Evolutionary conservation across 2,888 invertebrate species (phyloP).

Genomic region (Chrysopilus asiliformis): DNA sequence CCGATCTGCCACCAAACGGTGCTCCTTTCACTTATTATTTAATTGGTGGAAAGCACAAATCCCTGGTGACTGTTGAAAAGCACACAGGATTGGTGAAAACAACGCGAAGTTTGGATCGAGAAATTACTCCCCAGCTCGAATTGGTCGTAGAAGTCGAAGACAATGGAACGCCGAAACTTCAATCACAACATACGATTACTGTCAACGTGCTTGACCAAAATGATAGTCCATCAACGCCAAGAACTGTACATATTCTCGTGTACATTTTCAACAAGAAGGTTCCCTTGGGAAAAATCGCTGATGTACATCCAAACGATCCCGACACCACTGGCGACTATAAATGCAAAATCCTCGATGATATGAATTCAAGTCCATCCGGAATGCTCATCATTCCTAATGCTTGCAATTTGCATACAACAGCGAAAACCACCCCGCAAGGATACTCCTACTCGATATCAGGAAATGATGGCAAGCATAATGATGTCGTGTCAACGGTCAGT

Average conservation of each 20-base stretch:
- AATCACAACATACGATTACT: slow-evolving; percentile 61
- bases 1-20: slow-evolving; percentile 79
- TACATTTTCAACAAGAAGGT: slow-evolving; percentile 63
- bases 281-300: slow-evolving; percentile 72
- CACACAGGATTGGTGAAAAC: slow-evolving; percentile 71
- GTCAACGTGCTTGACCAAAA: slow-evolving; percentile 76
- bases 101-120: slow-evolving; percentile 68
- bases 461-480: slow-evolving; percentile 77
- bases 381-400: slow-evolving; percentile 57
- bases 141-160: slow-evolving; percentile 76
- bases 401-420: slow-evolving; percentile 67
- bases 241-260: slow-evolving; percentile 68
- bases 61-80: slow-evolving; percentile 60
- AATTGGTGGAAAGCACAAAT: slow-evolving; percentile 64
- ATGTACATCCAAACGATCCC: slow-evolving; percentile 83
- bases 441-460: slow-evolving; percentile 71
- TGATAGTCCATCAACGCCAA: slow-evolving; percentile 75
- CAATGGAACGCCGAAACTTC: slow-evolving; percentile 71
- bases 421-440: slow-evolving; percentile 56
- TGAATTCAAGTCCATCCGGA: slow-evolving; percentile 38
- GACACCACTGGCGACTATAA: slow-evolving; percentile 82
- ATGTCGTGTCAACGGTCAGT: slow-evolving; percentile 75
- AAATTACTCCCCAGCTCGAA: slow-evolving; percentile 59
- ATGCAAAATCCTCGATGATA: slow-evolving; percentile 62
- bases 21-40: slow-evolving; percentile 76